phyloP scores from a whole-genome alignment of 2,888 invertebrate genomes.

The Tinea pellionella region DNA sequence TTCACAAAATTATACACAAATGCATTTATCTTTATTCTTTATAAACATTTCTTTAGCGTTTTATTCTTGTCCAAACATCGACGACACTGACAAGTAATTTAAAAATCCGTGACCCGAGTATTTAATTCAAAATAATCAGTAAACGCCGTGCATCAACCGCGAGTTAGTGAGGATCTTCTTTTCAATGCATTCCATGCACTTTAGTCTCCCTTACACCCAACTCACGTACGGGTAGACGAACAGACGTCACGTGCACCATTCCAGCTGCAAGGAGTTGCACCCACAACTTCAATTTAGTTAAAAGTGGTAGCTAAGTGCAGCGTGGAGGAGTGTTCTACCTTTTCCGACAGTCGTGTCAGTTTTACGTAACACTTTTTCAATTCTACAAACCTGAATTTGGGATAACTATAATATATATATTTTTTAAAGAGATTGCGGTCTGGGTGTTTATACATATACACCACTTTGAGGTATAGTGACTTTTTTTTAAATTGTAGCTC shows the following conservation, averaged over 20 bases:
- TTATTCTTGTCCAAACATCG: too few relatives aligned
- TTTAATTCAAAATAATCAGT: neutral
- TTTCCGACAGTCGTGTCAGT: conserved; percentile 14
- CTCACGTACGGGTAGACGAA: conserved; percentile 52
- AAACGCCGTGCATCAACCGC: neutral
- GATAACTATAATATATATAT: neutral
- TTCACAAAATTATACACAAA: too few relatives aligned
- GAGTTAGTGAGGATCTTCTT: neutral
- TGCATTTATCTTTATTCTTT: too few relatives aligned
- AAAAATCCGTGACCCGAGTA: neutral
- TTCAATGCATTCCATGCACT: conserved; percentile 12
- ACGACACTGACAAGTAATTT: neutral
- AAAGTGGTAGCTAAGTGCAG: conserved; percentile 53
- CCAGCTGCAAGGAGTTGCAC: conserved; percentile 36
- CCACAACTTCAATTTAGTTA: conserved; percentile 63
- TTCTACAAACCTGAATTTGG: neutral
- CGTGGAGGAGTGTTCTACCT: conserved; percentile 42
- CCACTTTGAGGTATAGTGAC: too few relatives aligned
- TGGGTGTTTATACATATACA: too few relatives aligned
- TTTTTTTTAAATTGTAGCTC: too few relatives aligned
- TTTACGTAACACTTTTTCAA: conserved; percentile 8
- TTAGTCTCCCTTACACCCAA: conserved; percentile 31
- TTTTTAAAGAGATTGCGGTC: too few relatives aligned
- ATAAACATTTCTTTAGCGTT: too few relatives aligned
- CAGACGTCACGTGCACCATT: conserved; percentile 44